Conservation (phyloP, 2,113 vertebrate species). For the Mystacornis crossleyi region DNA sequence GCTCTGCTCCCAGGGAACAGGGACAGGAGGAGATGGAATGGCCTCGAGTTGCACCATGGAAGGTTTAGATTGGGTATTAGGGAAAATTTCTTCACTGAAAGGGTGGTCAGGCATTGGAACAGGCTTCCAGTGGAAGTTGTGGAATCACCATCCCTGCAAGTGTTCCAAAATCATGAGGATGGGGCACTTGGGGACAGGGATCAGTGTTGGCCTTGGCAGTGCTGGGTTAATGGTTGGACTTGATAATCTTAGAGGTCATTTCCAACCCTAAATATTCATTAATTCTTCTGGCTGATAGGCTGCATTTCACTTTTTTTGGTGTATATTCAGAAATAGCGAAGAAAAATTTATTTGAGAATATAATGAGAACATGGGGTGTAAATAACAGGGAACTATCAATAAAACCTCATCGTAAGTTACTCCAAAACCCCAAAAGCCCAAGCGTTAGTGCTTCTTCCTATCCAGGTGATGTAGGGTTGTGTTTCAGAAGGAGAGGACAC, state of each 20-base stretch:
- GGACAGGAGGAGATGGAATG: accelerated
- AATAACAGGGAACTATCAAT: not conserved
- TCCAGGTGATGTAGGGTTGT: not conserved
- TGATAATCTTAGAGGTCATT: not conserved
- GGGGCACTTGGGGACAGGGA: not conserved
- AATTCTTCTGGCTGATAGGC: not conserved
- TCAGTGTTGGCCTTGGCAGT: not conserved
- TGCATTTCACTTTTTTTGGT: not conserved
- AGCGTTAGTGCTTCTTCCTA: not conserved
- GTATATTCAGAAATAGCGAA: not conserved
- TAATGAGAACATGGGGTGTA: not conserved
- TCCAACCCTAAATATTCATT: not conserved
- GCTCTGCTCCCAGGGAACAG: not conserved
- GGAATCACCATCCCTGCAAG: not conserved
- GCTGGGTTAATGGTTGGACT: not conserved
- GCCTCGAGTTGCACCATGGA: accelerated
- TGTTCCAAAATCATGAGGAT: not conserved
- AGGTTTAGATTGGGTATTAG: not conserved
- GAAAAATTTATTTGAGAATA: not conserved
- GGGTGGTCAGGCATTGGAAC: not conserved
- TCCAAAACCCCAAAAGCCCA: not conserved
- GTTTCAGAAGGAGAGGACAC: not conserved
- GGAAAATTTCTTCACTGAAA: not conserved
- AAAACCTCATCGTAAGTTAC: not conserved
- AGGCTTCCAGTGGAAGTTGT: not conserved